Percentiles rank a stretch among this genome's conserved stretches.
phyloP scores from a whole-genome alignment of 2,797 vertebrate species.

The Amniataba percoides region DNA sequence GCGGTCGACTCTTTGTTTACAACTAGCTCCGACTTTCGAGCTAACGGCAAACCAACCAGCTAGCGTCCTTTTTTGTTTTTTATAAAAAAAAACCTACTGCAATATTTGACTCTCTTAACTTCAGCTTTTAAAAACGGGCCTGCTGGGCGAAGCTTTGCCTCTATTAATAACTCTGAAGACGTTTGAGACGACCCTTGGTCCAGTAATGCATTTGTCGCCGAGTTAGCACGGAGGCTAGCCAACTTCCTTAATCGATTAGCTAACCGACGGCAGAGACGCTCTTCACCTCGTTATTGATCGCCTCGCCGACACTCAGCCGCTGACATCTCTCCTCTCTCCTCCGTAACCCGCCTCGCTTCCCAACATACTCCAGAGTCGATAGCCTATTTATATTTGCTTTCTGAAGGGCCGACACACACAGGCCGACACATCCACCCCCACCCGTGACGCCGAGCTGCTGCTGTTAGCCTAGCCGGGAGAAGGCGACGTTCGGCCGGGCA shows the following conservation, averaged over 20 bases:
- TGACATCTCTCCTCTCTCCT: slow-evolving; percentile 30
- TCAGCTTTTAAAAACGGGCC: neutral
- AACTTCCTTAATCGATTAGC: slow-evolving; percentile 76
- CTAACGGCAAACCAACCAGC: slow-evolving; percentile 40
- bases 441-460: slow-evolving; percentile 50
- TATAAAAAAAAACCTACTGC: slow-evolving; percentile 13
- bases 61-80: neutral
- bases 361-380: slow-evolving; percentile 34
- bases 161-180: slow-evolving; percentile 10
- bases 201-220: slow-evolving; percentile 51
- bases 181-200: slow-evolving; percentile 56
- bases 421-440: slow-evolving; percentile 77
- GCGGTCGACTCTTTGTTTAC: slow-evolving; percentile 79
- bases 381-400: slow-evolving; percentile 44
- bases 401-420: slow-evolving; percentile 54
- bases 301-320: slow-evolving; percentile 32
- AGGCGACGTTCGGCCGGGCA: slow-evolving; percentile 42
- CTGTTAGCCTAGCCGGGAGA: slow-evolving; percentile 73
- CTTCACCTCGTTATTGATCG: slow-evolving; percentile 39
- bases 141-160: neutral
- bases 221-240: slow-evolving; percentile 63
- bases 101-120: neutral
- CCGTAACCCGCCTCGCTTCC: neutral
- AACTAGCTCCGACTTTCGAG: slow-evolving; percentile 54
- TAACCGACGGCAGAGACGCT: slow-evolving; percentile 48